Base-by-base conservation (phyloP, 2,797 vertebrate species). In the Picus viridis region DNA sequence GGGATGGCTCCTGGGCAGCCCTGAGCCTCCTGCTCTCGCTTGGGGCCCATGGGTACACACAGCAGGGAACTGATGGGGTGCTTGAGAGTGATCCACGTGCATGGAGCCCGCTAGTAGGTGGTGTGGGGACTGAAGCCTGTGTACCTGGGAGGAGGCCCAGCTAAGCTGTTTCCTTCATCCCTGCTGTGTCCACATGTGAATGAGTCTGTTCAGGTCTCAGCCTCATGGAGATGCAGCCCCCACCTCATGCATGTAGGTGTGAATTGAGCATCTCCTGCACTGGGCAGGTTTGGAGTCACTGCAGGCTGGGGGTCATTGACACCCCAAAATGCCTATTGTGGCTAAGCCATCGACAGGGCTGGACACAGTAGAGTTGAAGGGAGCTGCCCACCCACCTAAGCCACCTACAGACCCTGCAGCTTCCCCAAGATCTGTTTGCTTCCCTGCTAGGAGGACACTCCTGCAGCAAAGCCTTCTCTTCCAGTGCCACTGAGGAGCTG, bases 161-260 rank as follows among this genome's bases (percentile, higher is more conserved):
- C 4, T 14, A 3, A 29, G 3, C 32, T 6, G 3, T 49, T 2
- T 2, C 6, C 23, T 26, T 83, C 19, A 2, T 47, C 43, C 53
- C 20, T 61, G 49, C 70, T 59, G 41, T 0, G 3, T 4, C 27
- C 32, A n/a, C 12, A 0, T 20, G 61, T n/a, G 74, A 17, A 39
- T 82, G 88, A 90, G 53, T 84, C 88, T 79, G 43, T 45, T 88
- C 64, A 9, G 49, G 53, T 79, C 59, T 91, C 77, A 68, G 83
- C 70, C 43, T 43, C 9, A 1, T 12, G 34, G 20, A 27, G 29
- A 56, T 56, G 54, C 54, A 56, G 54, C 54, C 54, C 16, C 54
- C 29, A 30, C 54, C 16, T 17, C 54, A 56, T 23, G 27, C 29
- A 56, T 16, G 15, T 54, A 26, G 8, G 27, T 30, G 29, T 56